These are phyloP conservation scores for Oenanthe oenanthe DNA, from an alignment of 2,113 vertebrate genomes.

Conservation along the genomic window DNA sequence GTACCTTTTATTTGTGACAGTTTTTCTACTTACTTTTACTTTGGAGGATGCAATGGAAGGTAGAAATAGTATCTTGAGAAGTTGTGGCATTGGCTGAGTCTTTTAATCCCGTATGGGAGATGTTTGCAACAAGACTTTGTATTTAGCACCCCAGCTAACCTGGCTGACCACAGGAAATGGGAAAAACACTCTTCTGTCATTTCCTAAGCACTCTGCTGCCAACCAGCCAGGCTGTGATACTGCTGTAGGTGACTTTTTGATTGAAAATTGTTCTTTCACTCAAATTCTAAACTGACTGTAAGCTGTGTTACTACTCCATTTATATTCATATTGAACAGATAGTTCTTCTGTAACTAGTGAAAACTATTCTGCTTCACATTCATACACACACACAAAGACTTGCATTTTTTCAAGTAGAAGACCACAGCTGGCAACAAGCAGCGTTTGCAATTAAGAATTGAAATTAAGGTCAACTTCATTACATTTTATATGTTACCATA, in stretches of 20 bases:
- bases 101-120: neutral
- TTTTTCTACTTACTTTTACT: neutral
- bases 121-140: neutral
- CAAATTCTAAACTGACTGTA: neutral
- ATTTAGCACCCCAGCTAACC: neutral
- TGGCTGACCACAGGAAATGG: neutral
- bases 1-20: neutral
- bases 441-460: neutral
- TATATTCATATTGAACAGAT: neutral
- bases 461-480: neutral
- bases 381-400: neutral
- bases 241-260: neutral
- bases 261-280: neutral
- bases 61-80: neutral
- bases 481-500: neutral
- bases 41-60: neutral
- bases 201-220: neutral
- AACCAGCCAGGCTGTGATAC: neutral
- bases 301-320: neutral
- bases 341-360: neutral
- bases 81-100: neutral
- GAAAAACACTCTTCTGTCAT: neutral
- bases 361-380: neutral
- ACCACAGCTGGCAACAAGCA: neutral
- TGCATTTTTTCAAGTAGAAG: neutral